Evolutionary conservation across 2,797 vertebrate species (phyloP).

Genomic region (Anabacerthia variegaticeps): DNA sequence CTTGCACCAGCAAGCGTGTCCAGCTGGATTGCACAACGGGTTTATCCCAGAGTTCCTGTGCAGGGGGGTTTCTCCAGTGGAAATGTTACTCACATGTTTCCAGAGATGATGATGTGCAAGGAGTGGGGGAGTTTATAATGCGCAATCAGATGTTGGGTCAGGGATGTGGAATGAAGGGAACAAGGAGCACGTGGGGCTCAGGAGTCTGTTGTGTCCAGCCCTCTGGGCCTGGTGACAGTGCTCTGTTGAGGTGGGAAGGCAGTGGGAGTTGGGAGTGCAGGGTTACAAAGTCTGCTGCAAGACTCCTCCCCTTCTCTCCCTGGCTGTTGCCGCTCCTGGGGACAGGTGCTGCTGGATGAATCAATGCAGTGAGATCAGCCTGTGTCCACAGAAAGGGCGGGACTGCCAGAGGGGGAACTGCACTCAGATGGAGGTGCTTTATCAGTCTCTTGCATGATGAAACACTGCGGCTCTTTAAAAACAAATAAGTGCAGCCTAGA

Average conservation of each 20-base stretch:
- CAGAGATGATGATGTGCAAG: background rate
- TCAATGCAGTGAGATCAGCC: conserved; percentile 16
- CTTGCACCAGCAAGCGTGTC: background rate
- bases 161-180: background rate
- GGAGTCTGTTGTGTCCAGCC: background rate
- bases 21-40: background rate
- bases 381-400: conserved; percentile 13
- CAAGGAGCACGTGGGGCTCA: rapidly evolving
- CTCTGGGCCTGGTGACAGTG: background rate
- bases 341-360: conserved; percentile 13
- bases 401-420: conserved; percentile 12
- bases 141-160: background rate
- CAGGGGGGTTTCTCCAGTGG: conserved; percentile 1
- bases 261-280: background rate
- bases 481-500: background rate
- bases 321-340: background rate
- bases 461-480: background rate
- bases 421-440: background rate
- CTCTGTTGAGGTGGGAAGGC: background rate
- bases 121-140: background rate
- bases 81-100: background rate
- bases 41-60: conserved; percentile 8
- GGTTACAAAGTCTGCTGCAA: background rate
- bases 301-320: background rate
- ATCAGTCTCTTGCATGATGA: background rate